Evolutionary conservation across 2,113 vertebrate genomes (phyloP), one percentile per base, ranked within the genome.

Genomic region (Datnioides undecimradiatus): DNA sequence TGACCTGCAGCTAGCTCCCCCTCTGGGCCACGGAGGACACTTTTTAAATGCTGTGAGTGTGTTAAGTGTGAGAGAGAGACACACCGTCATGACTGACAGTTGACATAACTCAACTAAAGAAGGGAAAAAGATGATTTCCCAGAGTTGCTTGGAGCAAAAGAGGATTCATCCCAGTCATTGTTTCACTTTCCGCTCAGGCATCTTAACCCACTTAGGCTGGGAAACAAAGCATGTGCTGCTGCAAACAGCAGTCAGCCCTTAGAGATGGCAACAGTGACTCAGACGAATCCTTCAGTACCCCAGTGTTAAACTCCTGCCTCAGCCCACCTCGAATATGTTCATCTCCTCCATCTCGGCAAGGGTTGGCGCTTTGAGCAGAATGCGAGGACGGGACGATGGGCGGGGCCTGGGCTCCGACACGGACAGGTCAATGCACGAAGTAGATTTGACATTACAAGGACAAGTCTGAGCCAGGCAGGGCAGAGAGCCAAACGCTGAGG

Each of bases 321-420:
- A 27, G 16, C 76, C 87, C 83, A 95, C 98, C 96, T 99, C 97
- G 0, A 96, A 98, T 5, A 96, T 73, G 84, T 92, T 97, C 98
- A 99, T 98, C 93, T 99, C 98, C 75, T 99, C 98, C 97, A 99
- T 98, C 92, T 99, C 98, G 0, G 96, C 97, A 88, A 99, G 93
- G 0, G 98, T 99, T 5, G 98, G 98, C 0, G 98, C 98, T 88
- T 98, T 99, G 27, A 99, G 96, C 60, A 98, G 92, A 68, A 98
- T 75, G 0, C 97, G 95, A 0, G 96, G 96, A 41, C 97, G 95
- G 0, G 93, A 76, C 0, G 76, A 85, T 0, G 66, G 77, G 1
- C 57, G 29, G 3, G 88, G 6, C 8, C 87, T 84, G 0, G 49
- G 36, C 0, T 94, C 95, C 0, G 83, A 49, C 21, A 88, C 3